A percentile compares a stretch with the other conserved stretches of the same genome.
These are phyloP conservation scores for Drosophila niveifrons DNA, from an alignment of 2,888 invertebrate genomes.

Conservation along the genomic window DNA sequence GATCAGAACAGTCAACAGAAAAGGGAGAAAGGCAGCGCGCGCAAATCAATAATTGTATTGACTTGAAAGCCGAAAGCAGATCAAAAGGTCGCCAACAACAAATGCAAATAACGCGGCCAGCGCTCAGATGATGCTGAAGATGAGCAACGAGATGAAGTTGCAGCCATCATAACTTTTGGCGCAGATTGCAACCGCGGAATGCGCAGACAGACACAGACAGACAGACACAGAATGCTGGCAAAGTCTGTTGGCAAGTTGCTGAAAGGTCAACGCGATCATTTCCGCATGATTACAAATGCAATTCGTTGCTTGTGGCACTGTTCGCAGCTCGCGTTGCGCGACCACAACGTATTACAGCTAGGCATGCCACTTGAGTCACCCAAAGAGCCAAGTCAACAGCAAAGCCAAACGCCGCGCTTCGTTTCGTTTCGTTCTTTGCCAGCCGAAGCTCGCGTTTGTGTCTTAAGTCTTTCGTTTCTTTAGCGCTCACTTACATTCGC, in stretches of 20 bases:
- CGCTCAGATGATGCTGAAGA: constrained; percentile 1
- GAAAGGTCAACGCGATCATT: constrained; percentile 84
- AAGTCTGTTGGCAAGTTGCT: constrained; percentile 64
- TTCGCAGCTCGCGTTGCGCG: background rate
- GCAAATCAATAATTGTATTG: constrained; percentile 80
- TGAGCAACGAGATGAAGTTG: constrained; percentile 29
- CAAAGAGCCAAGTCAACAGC: background rate
- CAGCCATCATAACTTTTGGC: constrained; percentile 47
- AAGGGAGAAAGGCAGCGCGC: constrained; percentile 54
- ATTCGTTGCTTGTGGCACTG: constrained; percentile 57
- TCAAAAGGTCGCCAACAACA: constrained; percentile 79
- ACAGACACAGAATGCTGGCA: constrained; percentile 24
- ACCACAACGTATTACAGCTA: constrained; percentile 36
- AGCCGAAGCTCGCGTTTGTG: constrained; percentile 46
- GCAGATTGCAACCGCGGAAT: constrained; percentile 43
- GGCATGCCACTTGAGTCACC: constrained; percentile 53
- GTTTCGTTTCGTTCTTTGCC: constrained; percentile 30
- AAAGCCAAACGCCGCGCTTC: constrained; percentile 1
- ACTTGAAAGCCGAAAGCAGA: constrained; percentile 74
- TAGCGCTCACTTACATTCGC: background rate
- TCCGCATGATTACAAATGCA: constrained; percentile 83
- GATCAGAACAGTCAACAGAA: constrained; percentile 39
- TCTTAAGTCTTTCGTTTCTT: constrained; percentile 55
- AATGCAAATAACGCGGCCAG: constrained; percentile 60
- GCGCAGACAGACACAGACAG: constrained; percentile 35